phyloP scores from a whole-genome alignment of 2,113 vertebrate genomes.

The Marcusenius ussheri region DNA sequence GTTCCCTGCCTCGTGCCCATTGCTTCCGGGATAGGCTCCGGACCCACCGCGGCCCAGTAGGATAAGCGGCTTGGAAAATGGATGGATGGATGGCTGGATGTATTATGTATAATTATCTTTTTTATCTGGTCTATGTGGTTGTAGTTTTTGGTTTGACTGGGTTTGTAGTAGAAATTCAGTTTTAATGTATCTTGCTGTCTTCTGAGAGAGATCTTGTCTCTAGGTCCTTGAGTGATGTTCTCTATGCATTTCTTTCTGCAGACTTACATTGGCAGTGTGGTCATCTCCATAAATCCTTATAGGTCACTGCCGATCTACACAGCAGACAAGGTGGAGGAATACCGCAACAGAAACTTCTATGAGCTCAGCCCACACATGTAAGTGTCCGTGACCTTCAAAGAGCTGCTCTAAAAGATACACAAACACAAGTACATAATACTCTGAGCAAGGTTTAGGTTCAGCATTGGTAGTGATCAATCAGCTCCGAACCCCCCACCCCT shows the following conservation, averaged over 20 bases:
- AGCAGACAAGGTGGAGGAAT: slow-evolving; percentile 95
- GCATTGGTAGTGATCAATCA: not conserved
- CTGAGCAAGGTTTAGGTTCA: not conserved
- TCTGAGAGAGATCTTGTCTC: not conserved
- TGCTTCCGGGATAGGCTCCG: no score
- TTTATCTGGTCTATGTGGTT: not conserved
- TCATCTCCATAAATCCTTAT: slow-evolving; percentile 97
- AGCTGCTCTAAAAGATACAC: not conserved
- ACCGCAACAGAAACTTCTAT: slow-evolving; percentile 97
- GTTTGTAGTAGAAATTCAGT: not conserved
- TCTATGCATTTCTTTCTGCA: slow-evolving; percentile 40
- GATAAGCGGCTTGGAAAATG: no score
- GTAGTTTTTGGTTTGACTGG: not conserved
- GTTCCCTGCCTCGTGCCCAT: no score
- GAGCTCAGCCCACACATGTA: slow-evolving; percentile 98
- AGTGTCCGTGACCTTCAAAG: slow-evolving; percentile 51
- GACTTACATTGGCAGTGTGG: slow-evolving; percentile 98
- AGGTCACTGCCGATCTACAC: slow-evolving; percentile 83
- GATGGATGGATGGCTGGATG: no score
- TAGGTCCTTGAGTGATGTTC: not conserved
- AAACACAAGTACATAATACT: not conserved
- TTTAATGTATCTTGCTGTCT: not conserved
- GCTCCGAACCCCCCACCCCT: not conserved
- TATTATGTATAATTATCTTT: not conserved
- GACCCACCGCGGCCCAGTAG: no score